Conservation (phyloP, 2,797 vertebrate species). For the Cheracebus regulus region DNA sequence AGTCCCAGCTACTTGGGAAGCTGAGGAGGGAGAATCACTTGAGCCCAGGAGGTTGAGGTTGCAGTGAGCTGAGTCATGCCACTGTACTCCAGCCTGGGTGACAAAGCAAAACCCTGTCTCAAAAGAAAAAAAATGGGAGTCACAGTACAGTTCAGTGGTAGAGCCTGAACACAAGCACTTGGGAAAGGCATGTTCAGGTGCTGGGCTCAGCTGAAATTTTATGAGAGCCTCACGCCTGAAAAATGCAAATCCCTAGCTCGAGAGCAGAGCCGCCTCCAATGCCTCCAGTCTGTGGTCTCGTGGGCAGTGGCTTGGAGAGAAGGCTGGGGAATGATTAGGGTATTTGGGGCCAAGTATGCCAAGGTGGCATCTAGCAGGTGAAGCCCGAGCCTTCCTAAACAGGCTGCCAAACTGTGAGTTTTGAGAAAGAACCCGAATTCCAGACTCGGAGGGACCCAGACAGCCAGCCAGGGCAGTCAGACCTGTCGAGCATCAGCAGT, state of each 20-base stretch:
- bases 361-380: not conserved
- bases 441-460: not conserved
- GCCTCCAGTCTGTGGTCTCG: not conserved
- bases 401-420: not conserved
- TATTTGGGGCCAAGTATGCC: too few relatives aligned
- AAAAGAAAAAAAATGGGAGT: not conserved
- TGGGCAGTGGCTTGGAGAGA: not conserved
- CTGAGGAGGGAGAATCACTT: too few relatives aligned
- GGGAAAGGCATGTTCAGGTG: not conserved
- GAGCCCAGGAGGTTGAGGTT: too few relatives aligned
- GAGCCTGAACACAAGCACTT: fast-evolving
- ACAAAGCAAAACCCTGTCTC: not conserved
- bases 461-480: not conserved
- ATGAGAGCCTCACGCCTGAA: not conserved
- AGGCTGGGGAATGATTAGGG: not conserved
- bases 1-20: too few relatives aligned
- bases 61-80: too few relatives aligned
- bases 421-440: not conserved
- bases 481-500: not conserved
- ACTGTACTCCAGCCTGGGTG: not conserved
- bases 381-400: not conserved
- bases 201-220: not conserved
- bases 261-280: not conserved
- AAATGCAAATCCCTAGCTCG: not conserved
- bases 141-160: too few relatives aligned